These are phyloP conservation scores for Rhagophthalmus giganteus DNA, from an alignment of 2,888 invertebrate species.

Conservation along the genomic window DNA sequence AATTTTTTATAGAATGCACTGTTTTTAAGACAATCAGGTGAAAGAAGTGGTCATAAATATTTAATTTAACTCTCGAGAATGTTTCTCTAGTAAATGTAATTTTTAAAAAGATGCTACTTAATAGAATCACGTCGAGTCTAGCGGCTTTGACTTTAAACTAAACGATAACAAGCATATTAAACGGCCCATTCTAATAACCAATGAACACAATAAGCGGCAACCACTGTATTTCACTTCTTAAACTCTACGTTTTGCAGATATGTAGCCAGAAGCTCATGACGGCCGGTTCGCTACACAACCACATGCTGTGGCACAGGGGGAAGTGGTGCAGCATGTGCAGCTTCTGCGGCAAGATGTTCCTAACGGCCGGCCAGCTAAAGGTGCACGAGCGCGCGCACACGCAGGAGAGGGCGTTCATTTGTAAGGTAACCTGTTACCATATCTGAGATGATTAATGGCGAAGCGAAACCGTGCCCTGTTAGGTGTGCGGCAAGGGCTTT, in stretches of 20 bases:
- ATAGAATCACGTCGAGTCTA: too few relatives aligned
- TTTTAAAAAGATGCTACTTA: too few relatives aligned
- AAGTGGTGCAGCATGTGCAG: constrained; percentile 45
- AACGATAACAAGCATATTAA: too few relatives aligned
- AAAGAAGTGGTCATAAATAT: too few relatives aligned
- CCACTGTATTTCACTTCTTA: not conserved
- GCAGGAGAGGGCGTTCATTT: constrained; percentile 48
- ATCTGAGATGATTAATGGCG: not conserved
- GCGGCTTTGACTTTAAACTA: too few relatives aligned
- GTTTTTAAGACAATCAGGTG: too few relatives aligned
- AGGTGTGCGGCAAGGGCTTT: constrained; percentile 58
- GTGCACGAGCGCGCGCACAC: constrained; percentile 51
- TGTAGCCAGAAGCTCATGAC: constrained; percentile 47
- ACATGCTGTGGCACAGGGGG: constrained; percentile 46
- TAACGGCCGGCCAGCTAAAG: constrained; percentile 46
- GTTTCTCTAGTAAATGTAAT: too few relatives aligned
- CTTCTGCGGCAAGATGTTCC: constrained; percentile 49
- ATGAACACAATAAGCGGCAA: not conserved
- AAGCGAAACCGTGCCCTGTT: not conserved
- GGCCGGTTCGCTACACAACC: constrained; percentile 47
- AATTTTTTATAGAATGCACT: too few relatives aligned
- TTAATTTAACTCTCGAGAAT: too few relatives aligned
- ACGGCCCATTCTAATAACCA: constrained; percentile 1
- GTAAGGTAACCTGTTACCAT: constrained; percentile 39
- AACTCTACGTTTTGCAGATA: constrained; percentile 34